Evolutionary conservation across 2,797 vertebrate genomes (phyloP), one percentile per base, ranked within the genome.

Genomic region (Pipistrellus pygmaeus): DNA sequence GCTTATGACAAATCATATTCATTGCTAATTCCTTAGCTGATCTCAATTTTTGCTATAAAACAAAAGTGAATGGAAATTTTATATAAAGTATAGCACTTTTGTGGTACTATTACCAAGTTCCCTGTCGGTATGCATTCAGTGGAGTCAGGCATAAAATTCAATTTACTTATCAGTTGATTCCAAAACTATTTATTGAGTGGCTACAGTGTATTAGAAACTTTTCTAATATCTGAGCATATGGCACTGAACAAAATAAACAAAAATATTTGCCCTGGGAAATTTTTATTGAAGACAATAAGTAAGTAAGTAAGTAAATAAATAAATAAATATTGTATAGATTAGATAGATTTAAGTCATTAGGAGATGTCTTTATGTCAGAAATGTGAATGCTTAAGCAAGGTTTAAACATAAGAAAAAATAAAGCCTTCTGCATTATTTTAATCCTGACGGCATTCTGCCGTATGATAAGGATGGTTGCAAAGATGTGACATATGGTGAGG

Each of bases 1-100:
- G 1, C 4, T 2, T 32, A 81, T 32, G 20, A 69, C 5, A 71
- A 80, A 81, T 53, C 3, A 2, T 15, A 86, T 41, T 88, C 15
- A 72, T 41, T 90, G 21, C 0, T 90, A 75, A 85, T 87, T 73
- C 15, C 66, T 83, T 90, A 27, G 10, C 23, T 92, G 85, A 71
- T 85, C 1, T 92, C 15, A 68, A 23, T 85, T 93, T 93, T 57
- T 87, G 48, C 23, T 75, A n/a, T 44, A 86, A 69, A 69, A 68
- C 13, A 11, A 83, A 81, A 48, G 9, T 1, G 62, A 78, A 77
- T n/a, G 12, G 35, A 17, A 86, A 76, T 9, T 69, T 73, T 44
- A 20, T 17, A 23, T 46, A 18, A 20, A 85, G 5, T 46, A 18
- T 30, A 85, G 6, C 21, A 75, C 3, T 66, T 93, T 77, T 55